Evolutionary conservation across 2,797 vertebrate species (phyloP).

Genomic region (Phoebastria nigripes): DNA sequence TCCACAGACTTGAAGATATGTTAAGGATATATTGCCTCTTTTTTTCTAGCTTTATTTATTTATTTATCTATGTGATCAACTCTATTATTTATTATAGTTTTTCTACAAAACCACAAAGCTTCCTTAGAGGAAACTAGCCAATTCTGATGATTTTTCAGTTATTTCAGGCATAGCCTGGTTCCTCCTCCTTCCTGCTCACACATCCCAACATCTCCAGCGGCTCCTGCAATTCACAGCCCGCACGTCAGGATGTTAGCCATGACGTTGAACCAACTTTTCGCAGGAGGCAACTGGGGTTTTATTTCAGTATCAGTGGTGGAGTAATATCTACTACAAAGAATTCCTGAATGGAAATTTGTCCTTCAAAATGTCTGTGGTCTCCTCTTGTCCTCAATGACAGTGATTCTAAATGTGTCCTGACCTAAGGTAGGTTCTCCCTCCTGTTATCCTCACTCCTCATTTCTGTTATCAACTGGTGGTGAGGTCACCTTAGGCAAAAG

Average conservation of each 20-base stretch:
- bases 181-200: background rate
- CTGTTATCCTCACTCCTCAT: background rate
- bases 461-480: background rate
- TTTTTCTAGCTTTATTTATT: background rate
- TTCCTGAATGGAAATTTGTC: background rate
- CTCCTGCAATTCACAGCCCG: background rate
- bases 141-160: background rate
- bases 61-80: background rate
- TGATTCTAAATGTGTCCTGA: background rate
- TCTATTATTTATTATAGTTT: background rate
- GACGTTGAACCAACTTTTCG: background rate
- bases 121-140: background rate
- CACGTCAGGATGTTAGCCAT: fast-evolving
- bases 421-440: background rate
- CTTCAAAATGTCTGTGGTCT: background rate
- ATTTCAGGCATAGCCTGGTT: background rate
- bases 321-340: background rate
- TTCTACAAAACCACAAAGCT: background rate
- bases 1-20: background rate
- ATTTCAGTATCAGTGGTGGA: background rate
- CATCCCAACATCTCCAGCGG: background rate
- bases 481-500: background rate
- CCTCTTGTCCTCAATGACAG: background rate
- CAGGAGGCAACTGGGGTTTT: background rate
- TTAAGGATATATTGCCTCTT: background rate